phyloP scores from a whole-genome alignment of 2,888 invertebrate species.

The Graphium colonna region DNA sequence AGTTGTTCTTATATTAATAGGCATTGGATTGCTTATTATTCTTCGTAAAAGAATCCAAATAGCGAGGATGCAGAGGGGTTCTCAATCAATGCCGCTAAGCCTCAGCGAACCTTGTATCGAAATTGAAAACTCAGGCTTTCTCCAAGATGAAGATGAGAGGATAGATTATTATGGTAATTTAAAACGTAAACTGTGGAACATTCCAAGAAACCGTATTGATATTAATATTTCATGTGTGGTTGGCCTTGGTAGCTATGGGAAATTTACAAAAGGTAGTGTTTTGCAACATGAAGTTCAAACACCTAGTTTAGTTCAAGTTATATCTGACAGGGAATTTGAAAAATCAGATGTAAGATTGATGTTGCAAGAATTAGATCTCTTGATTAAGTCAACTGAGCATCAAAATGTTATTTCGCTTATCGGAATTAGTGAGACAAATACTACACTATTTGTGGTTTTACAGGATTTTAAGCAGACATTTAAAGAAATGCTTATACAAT shows the following conservation, averaged over 20 bases:
- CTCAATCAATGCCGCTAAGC: constrained; percentile 83
- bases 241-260: constrained; percentile 88
- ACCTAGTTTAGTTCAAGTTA: constrained; percentile 82
- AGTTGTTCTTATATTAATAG: constrained; percentile 83
- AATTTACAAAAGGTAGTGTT: constrained; percentile 85
- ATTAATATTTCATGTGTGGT: constrained; percentile 85
- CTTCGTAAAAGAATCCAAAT: constrained; percentile 71
- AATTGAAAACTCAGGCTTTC: constrained; percentile 89
- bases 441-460: constrained; percentile 86
- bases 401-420: constrained; percentile 86
- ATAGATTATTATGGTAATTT: constrained; percentile 86
- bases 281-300: constrained; percentile 79
- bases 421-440: constrained; percentile 89
- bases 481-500: constrained; percentile 85
- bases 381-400: constrained; percentile 85
- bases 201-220: constrained; percentile 85
- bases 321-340: constrained; percentile 79
- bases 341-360: constrained; percentile 74
- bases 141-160: constrained; percentile 85
- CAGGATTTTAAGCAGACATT: constrained; percentile 84
- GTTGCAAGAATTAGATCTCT: constrained; percentile 85
- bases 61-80: constrained; percentile 68
- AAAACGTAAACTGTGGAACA: constrained; percentile 87
- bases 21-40: constrained; percentile 82
- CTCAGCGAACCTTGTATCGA: constrained; percentile 90